Percentiles rank a stretch among this genome's conserved stretches.
Conservation (phyloP, 2,113 vertebrate species). For the Clarias gariepinus region DNA sequence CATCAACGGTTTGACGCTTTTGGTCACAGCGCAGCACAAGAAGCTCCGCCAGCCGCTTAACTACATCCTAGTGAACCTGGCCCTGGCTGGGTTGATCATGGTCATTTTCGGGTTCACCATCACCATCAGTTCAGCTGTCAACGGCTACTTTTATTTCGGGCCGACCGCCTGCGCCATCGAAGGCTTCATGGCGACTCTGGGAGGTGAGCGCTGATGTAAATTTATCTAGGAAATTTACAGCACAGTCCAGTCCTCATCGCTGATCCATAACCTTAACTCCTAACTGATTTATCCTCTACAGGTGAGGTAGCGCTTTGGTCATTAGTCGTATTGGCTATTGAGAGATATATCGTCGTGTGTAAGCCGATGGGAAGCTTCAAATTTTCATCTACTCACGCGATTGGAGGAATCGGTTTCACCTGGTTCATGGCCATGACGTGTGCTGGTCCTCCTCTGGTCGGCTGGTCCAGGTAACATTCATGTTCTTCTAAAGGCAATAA, state of each 20-base stretch:
- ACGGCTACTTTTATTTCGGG: constrained; percentile 70
- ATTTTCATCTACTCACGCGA: constrained; percentile 62
- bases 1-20: constrained; percentile 72
- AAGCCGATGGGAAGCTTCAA: constrained; percentile 75
- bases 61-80: constrained; percentile 74
- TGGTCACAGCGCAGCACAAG: constrained; percentile 74
- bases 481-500: background rate
- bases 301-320: constrained; percentile 74
- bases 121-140: constrained; percentile 67
- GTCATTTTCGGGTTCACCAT: constrained; percentile 71
- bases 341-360: constrained; percentile 74
- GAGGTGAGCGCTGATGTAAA: constrained; percentile 62
- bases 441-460: constrained; percentile 65
- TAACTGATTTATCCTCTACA: constrained; percentile 14
- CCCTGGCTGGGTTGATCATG: constrained; percentile 68
- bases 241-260: background rate
- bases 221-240: background rate
- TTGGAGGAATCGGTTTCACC: constrained; percentile 69
- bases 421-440: constrained; percentile 70
- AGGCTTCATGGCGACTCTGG: constrained; percentile 70
- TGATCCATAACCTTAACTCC: background rate
- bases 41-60: constrained; percentile 73
- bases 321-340: constrained; percentile 71
- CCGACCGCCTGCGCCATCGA: constrained; percentile 62
- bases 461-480: constrained; percentile 70